A percentile compares a stretch with the other conserved stretches of the same genome.
phyloP scores from a whole-genome alignment of 2,888 invertebrate species.

The Polydrusus tereticollis region DNA sequence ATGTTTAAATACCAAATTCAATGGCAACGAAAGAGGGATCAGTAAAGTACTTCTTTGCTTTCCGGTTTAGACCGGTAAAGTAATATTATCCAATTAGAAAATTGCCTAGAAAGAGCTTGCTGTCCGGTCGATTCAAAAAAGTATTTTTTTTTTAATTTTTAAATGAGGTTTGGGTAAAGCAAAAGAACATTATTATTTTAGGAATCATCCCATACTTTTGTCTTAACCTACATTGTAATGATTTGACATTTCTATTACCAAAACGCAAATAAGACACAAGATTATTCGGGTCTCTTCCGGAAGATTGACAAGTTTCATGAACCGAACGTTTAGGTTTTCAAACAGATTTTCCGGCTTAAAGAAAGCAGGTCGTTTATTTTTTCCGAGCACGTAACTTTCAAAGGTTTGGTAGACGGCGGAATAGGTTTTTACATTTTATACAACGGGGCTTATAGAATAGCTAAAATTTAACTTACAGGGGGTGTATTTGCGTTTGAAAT shows the following conservation, averaged over 20 bases:
- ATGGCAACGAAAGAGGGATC: too few species aligned
- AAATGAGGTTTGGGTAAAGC: too few species aligned
- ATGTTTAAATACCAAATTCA: too few species aligned
- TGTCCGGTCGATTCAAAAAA: too few species aligned
- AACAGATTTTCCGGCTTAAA: conserved; percentile 1
- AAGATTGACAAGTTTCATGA: conserved; percentile 26
- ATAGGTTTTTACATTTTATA: conserved; percentile 4
- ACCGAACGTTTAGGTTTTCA: background rate
- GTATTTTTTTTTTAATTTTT: too few species aligned
- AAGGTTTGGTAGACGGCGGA: background rate
- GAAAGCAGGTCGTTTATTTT: conserved; percentile 9
- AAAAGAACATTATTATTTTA: too few species aligned
- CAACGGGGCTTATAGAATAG: background rate
- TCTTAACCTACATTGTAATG: conserved; percentile 11
- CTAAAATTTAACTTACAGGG: conserved; percentile 4
- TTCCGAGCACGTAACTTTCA: conserved; percentile 7
- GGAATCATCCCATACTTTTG: too few species aligned
- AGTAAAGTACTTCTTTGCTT: too few species aligned
- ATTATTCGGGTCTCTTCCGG: background rate
- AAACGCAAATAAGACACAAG: conserved; percentile 13
- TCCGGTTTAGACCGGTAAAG: too few species aligned
- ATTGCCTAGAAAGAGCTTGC: too few species aligned
- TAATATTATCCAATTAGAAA: too few species aligned
- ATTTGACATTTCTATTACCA: conserved; percentile 23
- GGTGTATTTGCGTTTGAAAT: conserved; percentile 14